These are phyloP conservation scores for Tetropium fuscum DNA, from an alignment of 2,888 invertebrate species.

Conservation along the genomic window DNA sequence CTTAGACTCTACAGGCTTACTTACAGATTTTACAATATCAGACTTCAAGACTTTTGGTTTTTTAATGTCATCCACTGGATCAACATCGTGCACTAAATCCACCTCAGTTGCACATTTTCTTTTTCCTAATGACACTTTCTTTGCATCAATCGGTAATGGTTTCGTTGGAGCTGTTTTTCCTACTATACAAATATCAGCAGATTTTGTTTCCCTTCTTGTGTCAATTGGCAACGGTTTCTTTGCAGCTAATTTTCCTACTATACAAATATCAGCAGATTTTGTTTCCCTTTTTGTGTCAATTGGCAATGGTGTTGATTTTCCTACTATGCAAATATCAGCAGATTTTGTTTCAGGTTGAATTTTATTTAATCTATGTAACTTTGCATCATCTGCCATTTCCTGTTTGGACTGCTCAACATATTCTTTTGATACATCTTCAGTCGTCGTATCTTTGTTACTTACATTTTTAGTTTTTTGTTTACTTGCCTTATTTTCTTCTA, in stretches of 20 bases:
- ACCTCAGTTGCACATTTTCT: slow-evolving; percentile 18
- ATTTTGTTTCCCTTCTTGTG: no score
- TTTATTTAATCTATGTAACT: neutral
- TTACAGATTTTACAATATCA: slow-evolving; percentile 4
- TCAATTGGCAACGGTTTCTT: slow-evolving; percentile 4
- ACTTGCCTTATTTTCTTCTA: neutral
- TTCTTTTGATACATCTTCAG: no score
- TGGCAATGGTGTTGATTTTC: slow-evolving; percentile 4
- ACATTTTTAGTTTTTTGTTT: slow-evolving; percentile 1
- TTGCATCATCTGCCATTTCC: neutral
- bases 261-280: neutral
- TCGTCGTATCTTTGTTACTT: neutral
- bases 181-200: no score
- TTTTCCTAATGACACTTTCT: slow-evolving; percentile 20
- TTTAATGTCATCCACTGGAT: slow-evolving; percentile 37
- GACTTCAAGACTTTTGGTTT: slow-evolving; percentile 39
- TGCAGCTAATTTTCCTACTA: slow-evolving; percentile 1
- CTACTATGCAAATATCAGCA: neutral
- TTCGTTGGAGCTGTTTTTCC: slow-evolving; percentile 1
- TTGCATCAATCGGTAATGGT: slow-evolving; percentile 2
- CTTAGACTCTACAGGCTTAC: neutral
- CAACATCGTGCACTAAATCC: slow-evolving; percentile 19
- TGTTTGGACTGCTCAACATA: no score
- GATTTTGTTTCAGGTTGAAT: neutral
- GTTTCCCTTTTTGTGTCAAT: no score